Percentiles rank a stretch among this genome's conserved stretches.
These are phyloP conservation scores for Aptenodytes forsteri DNA, from an alignment of 2,113 vertebrate genomes.

Conservation along the genomic window DNA sequence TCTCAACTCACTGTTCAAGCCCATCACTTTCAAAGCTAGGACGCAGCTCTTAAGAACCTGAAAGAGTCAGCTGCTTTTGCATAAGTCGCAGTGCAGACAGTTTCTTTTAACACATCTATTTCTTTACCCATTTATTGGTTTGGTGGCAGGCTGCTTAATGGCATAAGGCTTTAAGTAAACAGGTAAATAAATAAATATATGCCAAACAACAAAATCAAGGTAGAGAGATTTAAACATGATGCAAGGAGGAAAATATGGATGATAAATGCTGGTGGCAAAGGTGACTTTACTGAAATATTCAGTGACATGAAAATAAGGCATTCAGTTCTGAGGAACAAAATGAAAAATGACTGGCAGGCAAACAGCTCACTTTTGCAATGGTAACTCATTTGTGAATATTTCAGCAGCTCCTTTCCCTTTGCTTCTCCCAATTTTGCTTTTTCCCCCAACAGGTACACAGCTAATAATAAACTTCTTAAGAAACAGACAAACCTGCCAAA, in stretches of 20 bases:
- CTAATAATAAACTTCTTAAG: background rate
- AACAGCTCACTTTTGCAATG: background rate
- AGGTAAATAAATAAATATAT: slow-evolving; percentile 39
- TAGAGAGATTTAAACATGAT: background rate
- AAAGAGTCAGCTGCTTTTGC: slow-evolving; percentile 5
- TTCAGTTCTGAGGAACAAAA: background rate
- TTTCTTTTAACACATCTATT: slow-evolving; percentile 20
- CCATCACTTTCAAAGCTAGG: slow-evolving; percentile 19
- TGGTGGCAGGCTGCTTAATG: background rate
- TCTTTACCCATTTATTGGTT: background rate
- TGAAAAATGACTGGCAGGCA: background rate
- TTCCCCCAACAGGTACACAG: accelerated
- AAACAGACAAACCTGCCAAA: background rate
- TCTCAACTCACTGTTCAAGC: slow-evolving; percentile 13
- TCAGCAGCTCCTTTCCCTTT: background rate
- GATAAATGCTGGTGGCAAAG: slow-evolving; percentile 1
- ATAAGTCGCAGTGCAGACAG: background rate
- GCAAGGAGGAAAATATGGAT: background rate
- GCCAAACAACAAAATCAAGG: background rate
- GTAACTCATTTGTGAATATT: background rate
- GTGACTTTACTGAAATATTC: slow-evolving; percentile 3
- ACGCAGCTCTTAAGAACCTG: background rate
- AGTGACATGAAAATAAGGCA: background rate
- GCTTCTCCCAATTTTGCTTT: background rate
- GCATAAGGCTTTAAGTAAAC: background rate